Conservation (phyloP, 1,140 invertebrate species). For the Glossosoma conforme region DNA sequence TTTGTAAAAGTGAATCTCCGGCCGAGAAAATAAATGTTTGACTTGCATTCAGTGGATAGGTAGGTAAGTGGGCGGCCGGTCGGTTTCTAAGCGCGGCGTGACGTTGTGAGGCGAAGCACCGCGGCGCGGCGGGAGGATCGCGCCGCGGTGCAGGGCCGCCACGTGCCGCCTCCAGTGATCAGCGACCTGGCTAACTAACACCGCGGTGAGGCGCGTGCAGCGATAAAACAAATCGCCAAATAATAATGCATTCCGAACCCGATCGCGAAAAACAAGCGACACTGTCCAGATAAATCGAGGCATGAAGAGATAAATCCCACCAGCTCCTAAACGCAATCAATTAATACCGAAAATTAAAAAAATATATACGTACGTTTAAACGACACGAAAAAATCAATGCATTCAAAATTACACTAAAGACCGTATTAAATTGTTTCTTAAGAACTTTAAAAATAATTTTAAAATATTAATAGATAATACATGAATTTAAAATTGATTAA, state of each 20-base stretch:
- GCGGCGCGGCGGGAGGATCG: slow-evolving; percentile 27
- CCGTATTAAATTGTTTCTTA: too few species aligned
- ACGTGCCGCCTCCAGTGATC: slow-evolving; percentile 42
- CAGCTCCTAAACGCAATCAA: too few species aligned
- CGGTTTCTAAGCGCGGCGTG: too few species aligned
- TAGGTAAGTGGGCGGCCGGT: slow-evolving; percentile 16
- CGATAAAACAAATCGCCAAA: background rate
- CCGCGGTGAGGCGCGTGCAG: slow-evolving; percentile 35
- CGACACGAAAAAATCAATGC: too few species aligned
- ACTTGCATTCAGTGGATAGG: slow-evolving; percentile 27
- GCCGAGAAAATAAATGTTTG: too few species aligned
- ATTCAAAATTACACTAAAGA: too few species aligned
- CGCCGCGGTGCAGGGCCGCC: slow-evolving; percentile 42
- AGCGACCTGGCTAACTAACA: slow-evolving; percentile 45
- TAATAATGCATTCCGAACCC: background rate
- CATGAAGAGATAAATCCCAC: too few species aligned
- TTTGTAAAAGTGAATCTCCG: too few species aligned
- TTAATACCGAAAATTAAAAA: too few species aligned
- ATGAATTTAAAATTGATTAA: background rate
- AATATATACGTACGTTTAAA: too few species aligned
- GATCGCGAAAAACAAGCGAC: background rate
- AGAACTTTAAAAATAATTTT: too few species aligned
- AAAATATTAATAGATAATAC: background rate
- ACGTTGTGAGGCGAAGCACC: slow-evolving; percentile 26
- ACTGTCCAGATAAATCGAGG: too few species aligned